Conservation (phyloP, 2,113 vertebrate species). For the Microcebus ravelobensis region DNA sequence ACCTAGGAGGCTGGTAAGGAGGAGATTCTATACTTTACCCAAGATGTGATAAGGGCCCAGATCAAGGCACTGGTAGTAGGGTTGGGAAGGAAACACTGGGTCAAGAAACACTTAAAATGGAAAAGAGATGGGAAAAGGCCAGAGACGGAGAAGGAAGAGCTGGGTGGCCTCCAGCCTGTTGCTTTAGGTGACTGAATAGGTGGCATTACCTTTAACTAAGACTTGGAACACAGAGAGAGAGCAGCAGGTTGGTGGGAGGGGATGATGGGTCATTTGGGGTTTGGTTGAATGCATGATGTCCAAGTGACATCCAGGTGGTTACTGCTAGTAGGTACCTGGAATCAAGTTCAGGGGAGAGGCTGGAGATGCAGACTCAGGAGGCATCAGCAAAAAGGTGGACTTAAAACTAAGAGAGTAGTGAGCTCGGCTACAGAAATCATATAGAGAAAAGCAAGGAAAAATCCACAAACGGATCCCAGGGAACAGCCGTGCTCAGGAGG, state of each 20-base stretch:
- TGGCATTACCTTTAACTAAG: not conserved
- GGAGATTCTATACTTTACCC: not conserved
- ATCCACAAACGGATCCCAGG: not conserved
- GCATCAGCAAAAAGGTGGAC: not conserved
- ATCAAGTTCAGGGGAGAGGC: not conserved
- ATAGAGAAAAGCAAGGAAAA: not conserved
- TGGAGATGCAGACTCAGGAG: not conserved
- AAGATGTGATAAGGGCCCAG: not conserved
- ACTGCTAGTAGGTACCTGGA: not conserved
- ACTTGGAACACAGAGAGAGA: not conserved
- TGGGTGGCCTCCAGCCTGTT: not conserved
- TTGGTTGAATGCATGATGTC: not conserved
- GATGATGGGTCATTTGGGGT: not conserved
- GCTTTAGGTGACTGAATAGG: not conserved
- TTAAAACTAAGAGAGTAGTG: not conserved
- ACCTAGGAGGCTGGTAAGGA: not conserved
- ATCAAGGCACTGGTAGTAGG: not conserved
- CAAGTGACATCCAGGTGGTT: not conserved
- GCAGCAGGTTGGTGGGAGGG: not conserved
- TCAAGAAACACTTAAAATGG: not conserved
- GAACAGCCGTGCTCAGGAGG: not conserved
- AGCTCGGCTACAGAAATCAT: not conserved
- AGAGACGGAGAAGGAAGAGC: not conserved
- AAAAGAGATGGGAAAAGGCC: not conserved
- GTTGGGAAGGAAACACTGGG: not conserved